Conservation (phyloP, 2,888 invertebrate genomes). For the Coelinius sp. region DNA sequence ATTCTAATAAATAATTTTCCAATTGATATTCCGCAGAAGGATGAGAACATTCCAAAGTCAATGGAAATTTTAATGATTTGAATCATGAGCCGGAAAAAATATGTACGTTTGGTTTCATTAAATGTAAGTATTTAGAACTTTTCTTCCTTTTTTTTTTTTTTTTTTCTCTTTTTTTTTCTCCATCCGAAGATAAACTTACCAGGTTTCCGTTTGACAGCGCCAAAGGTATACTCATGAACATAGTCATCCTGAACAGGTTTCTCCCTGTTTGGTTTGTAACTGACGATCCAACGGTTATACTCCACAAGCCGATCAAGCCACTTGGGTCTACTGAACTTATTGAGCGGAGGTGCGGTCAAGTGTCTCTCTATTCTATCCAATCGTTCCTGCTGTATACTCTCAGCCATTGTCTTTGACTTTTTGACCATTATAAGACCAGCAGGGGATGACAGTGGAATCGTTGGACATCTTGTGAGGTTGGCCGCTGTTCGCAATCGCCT, state of each 20-base stretch:
- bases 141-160: slow-evolving; percentile 10
- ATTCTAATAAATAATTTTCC: too few relatives aligned
- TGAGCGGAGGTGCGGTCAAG: slow-evolving; percentile 70
- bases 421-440: slow-evolving; percentile 72
- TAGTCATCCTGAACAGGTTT: slow-evolving; percentile 51
- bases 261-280: slow-evolving; percentile 63
- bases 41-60: too few relatives aligned
- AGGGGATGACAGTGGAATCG: slow-evolving; percentile 74
- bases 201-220: slow-evolving; percentile 58
- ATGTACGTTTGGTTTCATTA: too few relatives aligned
- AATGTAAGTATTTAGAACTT: too few relatives aligned
- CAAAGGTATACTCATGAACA: slow-evolving; percentile 64
- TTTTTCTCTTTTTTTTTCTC: background rate
- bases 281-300: slow-evolving; percentile 62
- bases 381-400: slow-evolving; percentile 72
- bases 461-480: slow-evolving; percentile 71
- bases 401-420: slow-evolving; percentile 70
- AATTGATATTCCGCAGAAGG: too few relatives aligned
- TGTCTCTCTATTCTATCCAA: slow-evolving; percentile 73
- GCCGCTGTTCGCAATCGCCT: slow-evolving; percentile 70
- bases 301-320: slow-evolving; percentile 61
- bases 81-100: too few relatives aligned
- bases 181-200: slow-evolving; percentile 53
- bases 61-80: too few relatives aligned
- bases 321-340: slow-evolving; percentile 57